Evolutionary conservation across 1,140 invertebrate genomes (phyloP), one percentile per base, ranked within the genome.

Genomic region (Tetranychus cinnabarinus): DNA sequence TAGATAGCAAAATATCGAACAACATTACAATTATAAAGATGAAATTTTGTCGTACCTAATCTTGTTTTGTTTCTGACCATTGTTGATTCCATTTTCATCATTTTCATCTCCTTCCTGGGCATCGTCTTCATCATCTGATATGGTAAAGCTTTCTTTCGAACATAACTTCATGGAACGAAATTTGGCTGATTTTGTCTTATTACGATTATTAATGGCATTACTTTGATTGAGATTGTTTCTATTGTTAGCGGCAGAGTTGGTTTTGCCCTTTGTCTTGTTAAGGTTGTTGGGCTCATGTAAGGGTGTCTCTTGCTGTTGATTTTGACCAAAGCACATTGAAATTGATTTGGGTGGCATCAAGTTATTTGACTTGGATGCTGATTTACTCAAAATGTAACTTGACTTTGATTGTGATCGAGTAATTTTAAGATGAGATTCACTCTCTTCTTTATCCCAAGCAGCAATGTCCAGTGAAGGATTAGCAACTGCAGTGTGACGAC

Each of bases 401-500:
- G 67, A 61, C 59, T 61, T 31, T 47, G 60, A 54, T 36, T 58
- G 35, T n/a, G 15, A 62, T 36, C 13, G 13, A 39, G 15, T 52
- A 48, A 12, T 46, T 15, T 2, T 59, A n/a, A 36, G 5, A 33
- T 42, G 36, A 15, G 6, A 10, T 59, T 63, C 56, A 55, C 54
- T 8, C 33, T 62, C 45, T 42, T 65, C 60, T 34, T 57, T 54
- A 8, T 65, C 65, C 45, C 64, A 61, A 3, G 33, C 13, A 39
- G 1, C 35, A 42, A 59, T 48, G 12, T 66, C 54, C 0, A 67
- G 12, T 15, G 45, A 59, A 1, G 68, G 67, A 55, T 67, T 68
- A 13, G 66, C 67, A 15, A 70, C 64, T 7, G 70, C 70, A 7
- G 67, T 69, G 47, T 72, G 71, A n/a, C 82, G 80, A 0, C 81